Evolutionary conservation across 2,888 invertebrate species (phyloP), one percentile per base, ranked within the genome.

Genomic region (Rotaria macrura): DNA sequence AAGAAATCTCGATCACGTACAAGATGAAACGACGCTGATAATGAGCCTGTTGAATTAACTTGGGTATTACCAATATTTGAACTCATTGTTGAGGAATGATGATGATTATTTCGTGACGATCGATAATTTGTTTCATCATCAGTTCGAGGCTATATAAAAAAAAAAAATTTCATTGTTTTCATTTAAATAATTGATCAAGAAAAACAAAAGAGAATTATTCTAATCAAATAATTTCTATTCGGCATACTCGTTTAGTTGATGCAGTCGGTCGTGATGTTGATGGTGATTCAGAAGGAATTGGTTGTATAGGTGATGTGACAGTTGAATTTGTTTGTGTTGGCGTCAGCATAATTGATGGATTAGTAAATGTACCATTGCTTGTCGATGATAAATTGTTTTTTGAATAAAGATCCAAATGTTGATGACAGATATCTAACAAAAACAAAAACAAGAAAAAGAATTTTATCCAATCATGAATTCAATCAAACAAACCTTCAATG

Each of bases 361-460:
- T 79, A 43, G 3, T 43, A 10, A 79, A 3, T n/a, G 40, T 43
- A 25, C 40, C 43, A n/a, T 40, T 43, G 9, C 43, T 43, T 43
- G 43, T 4, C n/a, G 79, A 23, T 79, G 79, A 43, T 25, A 43
- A n/a, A 79, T 43, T 79, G 43, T 43, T 43, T 29, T 79, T 87
- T 12, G 95, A 95, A 91, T 97, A 97, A 87, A 97, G 92, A 91
- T 97, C 97, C 87, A 97, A 91, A 23, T 94, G 94, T 92, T 94
- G 97, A 92, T 97, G 97, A 89, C 97, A 97, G 88, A 97, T 96
- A 91, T 97, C 97, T 93, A 89, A 43, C 90, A 90, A 79, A 85
- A 85, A 87, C 54, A 86, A 65, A 20, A 29, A 57, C 12, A 6
- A 17, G 14, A n/a, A 49, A 23, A 38, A 34, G 43, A 52, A 34